Evolutionary conservation across 2,797 vertebrate species (phyloP), one percentile per base, ranked within the genome.

Genomic region (Protonibea diacanthus): DNA sequence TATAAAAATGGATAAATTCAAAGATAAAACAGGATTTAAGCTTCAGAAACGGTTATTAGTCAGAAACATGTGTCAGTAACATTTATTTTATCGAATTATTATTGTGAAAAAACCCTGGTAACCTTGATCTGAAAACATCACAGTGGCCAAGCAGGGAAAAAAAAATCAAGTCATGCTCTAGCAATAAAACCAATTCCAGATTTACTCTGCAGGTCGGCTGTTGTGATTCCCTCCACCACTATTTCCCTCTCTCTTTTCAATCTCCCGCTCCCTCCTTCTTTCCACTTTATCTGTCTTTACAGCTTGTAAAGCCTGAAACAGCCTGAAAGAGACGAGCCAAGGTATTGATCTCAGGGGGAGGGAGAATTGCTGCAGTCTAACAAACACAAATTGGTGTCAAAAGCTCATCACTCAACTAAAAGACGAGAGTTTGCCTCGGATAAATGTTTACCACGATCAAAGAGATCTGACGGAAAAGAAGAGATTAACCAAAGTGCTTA

Each of bases 201-300:
- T 92, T 90, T 81, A 85, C 86, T 91, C 89, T 74, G 75, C 80
- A 67, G 79, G 63, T 52, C 18, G 71, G 67, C 81, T 82, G 83
- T 81, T 88, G 83, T 73, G 77, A 85, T 78, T 87, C 85, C 83
- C 74, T 81, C 64, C 78, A 85, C 82, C 73, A 80, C 68, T 14
- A 40, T 78, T 79, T 76, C 74, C 75, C 55, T 69, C 80, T 84
- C 74, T 87, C 82, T 67, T 85, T 86, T 85, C 85, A 79, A 73
- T 84, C 82, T 81, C 27, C 23, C 51, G 58, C 71, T 72, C 27
- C 59, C 68, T 77, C 81, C 83, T 88, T 80, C 79, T 82, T 53
- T 85, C 78, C 86, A 76, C 84, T 93, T 94, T 93, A 94, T 94
- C 93, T 88, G 88, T 89, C 91, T 90, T 86, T 90, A 90, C 92